Base-by-base conservation (phyloP, 2,113 vertebrate species). In the Hippoglossus stenolepis region DNA sequence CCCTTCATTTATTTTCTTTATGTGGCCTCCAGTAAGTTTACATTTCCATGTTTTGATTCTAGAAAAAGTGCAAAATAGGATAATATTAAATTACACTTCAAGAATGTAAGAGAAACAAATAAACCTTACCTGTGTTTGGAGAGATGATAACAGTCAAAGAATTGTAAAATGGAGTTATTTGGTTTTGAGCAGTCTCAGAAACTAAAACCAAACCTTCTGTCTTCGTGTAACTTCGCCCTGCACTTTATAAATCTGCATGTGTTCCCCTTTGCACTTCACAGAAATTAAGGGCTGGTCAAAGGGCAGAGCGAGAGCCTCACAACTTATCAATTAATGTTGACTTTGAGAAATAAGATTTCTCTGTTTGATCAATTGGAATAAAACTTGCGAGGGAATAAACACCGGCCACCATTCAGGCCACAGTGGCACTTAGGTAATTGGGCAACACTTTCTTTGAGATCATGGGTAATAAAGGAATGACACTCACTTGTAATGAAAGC, bases 121-220 rank as follows among this genome's bases (percentile, higher is more conserved):
- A 18, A 71, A 24, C 2, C 77, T 80, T 82, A 90, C 89, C 80
- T 35, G 13, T 2, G 11, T 14, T 53, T 73, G 57, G 26, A 35
- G 45, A 67, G 7, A 61, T 49, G 51, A 60, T 8, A 17, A 57
- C 17, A 49, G 15, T 35, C 59, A 65, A 60, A 43, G 5, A 43
- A 9, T 2, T 64, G 7, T 4, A 24, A 45, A 45, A 9, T 9
- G 13, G 15, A 49, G 2, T 35, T 31, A 7, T 24, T 24, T 24
- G 24, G 24, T 63, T 59, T 58, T 45, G 2, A 13, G 20, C 8
- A 40, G 17, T 54, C 2, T 24, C 20, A 12, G 10, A 60, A 2
- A 71, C 4, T 9, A 26, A 64, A 73, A 28, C 9, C 38, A 2
- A 24, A 47, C 3, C 24, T 53, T 11, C 2, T 45, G 23, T 15